Evolutionary conservation across 2,888 invertebrate genomes (phyloP).

Genomic region (Cyclophora albipunctata): DNA sequence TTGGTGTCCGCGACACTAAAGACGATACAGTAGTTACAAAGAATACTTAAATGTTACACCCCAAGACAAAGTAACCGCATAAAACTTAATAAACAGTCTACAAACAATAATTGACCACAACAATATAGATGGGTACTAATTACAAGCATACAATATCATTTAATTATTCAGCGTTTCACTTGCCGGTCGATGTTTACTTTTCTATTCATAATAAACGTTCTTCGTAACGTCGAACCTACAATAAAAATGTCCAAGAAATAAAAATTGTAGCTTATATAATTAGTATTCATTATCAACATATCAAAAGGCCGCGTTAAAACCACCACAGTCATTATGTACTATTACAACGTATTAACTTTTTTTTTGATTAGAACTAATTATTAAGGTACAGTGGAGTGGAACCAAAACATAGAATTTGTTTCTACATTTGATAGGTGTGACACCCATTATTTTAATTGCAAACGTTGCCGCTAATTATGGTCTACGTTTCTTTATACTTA

Average conservation of each 20-base stretch:
- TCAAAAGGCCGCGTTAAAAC: constrained; percentile 35
- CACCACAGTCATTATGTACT: constrained; percentile 29
- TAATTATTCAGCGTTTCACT: no score
- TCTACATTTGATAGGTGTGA: constrained; percentile 69
- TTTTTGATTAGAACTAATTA: constrained; percentile 47
- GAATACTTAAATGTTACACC: no score
- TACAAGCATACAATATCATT: no score
- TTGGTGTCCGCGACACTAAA: no score
- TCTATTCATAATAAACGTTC: constrained; percentile 16
- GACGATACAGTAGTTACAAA: no score
- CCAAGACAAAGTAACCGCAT: no score
- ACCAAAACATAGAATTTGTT: constrained; percentile 59
- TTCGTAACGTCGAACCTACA: constrained; percentile 20
- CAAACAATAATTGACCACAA: no score
- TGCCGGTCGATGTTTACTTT: constrained; percentile 12
- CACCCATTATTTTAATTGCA: constrained; percentile 73
- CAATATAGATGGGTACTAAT: no score
- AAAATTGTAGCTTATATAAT: constrained; percentile 24
- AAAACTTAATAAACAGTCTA: no score
- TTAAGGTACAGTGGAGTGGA: constrained; percentile 28
- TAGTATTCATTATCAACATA: constrained; percentile 37
- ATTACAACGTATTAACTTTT: constrained; percentile 42
- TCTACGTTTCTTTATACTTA: constrained; percentile 48
- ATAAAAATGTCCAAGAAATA: constrained; percentile 20
- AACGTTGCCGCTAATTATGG: constrained; percentile 56